Conservation (phyloP, 2,113 vertebrate species). For the Pristiophorus japonicus region DNA sequence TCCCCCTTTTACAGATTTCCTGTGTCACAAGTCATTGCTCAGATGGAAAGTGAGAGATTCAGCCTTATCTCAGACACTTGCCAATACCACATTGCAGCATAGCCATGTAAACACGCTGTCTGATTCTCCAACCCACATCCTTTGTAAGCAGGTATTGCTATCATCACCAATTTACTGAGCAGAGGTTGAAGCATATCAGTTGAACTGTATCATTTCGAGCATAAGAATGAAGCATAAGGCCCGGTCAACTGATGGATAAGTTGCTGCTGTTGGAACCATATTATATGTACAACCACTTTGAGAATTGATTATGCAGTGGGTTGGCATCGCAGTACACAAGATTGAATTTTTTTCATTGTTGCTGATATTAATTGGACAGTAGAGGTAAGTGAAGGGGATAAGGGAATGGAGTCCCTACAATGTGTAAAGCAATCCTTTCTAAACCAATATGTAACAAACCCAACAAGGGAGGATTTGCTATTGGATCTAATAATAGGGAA, state of each 20-base stretch:
- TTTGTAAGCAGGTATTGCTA: not conserved
- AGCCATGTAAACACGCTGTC: not conserved
- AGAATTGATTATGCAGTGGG: not conserved
- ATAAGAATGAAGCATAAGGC: not conserved
- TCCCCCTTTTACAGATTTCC: not conserved
- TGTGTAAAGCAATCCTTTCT: too few species aligned
- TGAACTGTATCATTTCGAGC: not conserved
- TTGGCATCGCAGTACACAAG: not conserved
- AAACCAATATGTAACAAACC: too few species aligned
- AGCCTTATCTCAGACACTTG: not conserved
- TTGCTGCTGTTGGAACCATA: not conserved
- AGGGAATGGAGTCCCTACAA: too few species aligned
- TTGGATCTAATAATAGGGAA: too few species aligned
- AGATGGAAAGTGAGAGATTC: not conserved
- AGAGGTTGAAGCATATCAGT: not conserved
- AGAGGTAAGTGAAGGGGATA: too few species aligned
- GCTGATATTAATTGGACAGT: too few species aligned
- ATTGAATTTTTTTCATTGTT: not conserved
- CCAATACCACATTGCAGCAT: not conserved
- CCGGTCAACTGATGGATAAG: not conserved
- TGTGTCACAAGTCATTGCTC: not conserved
- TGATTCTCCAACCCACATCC: not conserved
- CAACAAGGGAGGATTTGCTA: too few species aligned
- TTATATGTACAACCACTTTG: not conserved
- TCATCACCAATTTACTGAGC: not conserved